Conservation (phyloP, 1,140 invertebrate species). For the Orius insidiosus region DNA sequence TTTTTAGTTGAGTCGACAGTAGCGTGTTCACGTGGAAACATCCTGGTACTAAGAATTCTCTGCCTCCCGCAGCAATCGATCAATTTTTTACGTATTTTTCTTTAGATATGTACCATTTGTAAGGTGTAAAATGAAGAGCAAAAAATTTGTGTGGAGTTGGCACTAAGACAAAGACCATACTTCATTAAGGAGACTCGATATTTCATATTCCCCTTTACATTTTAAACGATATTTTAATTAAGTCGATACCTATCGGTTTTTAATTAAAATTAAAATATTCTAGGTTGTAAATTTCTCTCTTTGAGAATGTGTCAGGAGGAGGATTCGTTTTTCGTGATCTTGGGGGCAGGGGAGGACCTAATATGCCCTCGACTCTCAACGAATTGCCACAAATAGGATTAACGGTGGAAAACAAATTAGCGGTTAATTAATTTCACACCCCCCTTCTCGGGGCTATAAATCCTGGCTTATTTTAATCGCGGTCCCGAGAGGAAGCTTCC, state of each 20-base stretch:
- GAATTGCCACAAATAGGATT: too few species aligned
- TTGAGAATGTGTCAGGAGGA: neutral
- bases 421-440: constrained; percentile 9
- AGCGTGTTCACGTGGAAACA: too few species aligned
- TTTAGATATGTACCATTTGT: too few species aligned
- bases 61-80: too few species aligned
- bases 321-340: constrained; percentile 1
- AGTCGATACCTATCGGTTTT: neutral
- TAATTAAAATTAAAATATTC: neutral
- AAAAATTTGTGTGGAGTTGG: too few species aligned
- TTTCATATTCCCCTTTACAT: neutral
- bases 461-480: constrained; percentile 13
- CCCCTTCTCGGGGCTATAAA: constrained; percentile 7
- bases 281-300: neutral
- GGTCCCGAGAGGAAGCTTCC: constrained; percentile 1
- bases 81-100: too few species aligned
- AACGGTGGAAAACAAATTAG: constrained; percentile 9
- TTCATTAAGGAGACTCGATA: too few species aligned
- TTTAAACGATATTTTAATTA: neutral
- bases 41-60: too few species aligned
- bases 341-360: constrained; percentile 1
- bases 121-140: too few species aligned
- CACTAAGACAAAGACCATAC: too few species aligned
- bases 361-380: too few species aligned
- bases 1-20: too few species aligned